Conservation (phyloP, 2,888 invertebrate species). For the Orthonevra nobilis region DNA sequence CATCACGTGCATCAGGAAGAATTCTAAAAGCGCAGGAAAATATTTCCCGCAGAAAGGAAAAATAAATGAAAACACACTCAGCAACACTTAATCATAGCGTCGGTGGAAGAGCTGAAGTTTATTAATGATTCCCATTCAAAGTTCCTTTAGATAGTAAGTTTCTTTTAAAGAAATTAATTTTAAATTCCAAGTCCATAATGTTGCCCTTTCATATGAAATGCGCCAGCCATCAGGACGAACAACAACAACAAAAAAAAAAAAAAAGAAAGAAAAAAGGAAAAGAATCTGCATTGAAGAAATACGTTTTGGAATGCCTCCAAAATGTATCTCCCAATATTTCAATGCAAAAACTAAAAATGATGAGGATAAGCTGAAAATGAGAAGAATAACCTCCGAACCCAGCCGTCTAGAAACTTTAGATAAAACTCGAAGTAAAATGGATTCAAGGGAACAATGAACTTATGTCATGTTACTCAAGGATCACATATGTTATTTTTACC, state of each 20-base stretch:
- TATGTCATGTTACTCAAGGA: slow-evolving; percentile 1
- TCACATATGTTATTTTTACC: too few relatives aligned
- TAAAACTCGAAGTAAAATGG: slow-evolving; percentile 44
- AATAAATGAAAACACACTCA: too few relatives aligned
- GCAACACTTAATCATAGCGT: too few relatives aligned
- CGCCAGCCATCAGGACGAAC: neutral
- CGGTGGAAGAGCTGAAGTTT: too few relatives aligned
- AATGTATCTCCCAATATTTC: slow-evolving; percentile 37
- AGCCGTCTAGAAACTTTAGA: slow-evolving; percentile 65
- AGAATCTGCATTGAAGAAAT: slow-evolving; percentile 46
- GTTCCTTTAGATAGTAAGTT: too few relatives aligned
- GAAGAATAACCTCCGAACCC: slow-evolving; percentile 24
- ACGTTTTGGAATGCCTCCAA: slow-evolving; percentile 58
- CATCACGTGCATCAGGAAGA: slow-evolving; percentile 26
- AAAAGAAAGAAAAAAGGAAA: neutral
- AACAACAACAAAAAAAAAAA: too few relatives aligned
- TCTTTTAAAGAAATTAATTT: slow-evolving; percentile 20
- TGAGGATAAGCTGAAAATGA: neutral
- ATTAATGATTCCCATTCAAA: slow-evolving; percentile 32
- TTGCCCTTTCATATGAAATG: neutral
- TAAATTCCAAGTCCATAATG: slow-evolving; percentile 17
- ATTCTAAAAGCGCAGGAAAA: slow-evolving; percentile 3
- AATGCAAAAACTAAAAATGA: neutral
- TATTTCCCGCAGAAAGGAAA: too few relatives aligned
- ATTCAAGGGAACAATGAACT: slow-evolving; percentile 31